Base-by-base conservation (phyloP, 1,140 invertebrate genomes). In the Lepidurus packardi region DNA sequence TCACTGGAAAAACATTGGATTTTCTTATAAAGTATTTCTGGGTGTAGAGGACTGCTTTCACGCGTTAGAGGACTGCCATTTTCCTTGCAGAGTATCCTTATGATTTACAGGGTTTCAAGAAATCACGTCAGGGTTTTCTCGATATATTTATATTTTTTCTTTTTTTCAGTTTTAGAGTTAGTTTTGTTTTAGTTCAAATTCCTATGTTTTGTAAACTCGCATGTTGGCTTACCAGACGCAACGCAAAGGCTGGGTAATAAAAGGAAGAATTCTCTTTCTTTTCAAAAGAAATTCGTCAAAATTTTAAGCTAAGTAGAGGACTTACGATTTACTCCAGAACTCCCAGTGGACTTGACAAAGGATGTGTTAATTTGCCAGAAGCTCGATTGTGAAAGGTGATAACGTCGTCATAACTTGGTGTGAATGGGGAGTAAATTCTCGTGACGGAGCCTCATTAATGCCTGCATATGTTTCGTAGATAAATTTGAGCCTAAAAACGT, bases 41-140 rank as follows among this genome's bases (percentile, higher is more conserved):
- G n/a, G n/a, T n/a, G n/a, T n/a, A n/a, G n/a, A n/a, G n/a, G n/a
- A n/a, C n/a, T 34, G 34, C 34, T 65, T 47, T 65, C 53, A 65
- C 53, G 53, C 53, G 53, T 65, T n/a, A 65, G 16, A 65, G 21
- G 13, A 65, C 21, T 65, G 53, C 53, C 16, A n/a, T 65, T 13
- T 21, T 13, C 21, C 11, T 65, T 0, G 47, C 47, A 65, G 13
- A 65, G 47, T 65, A 13, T 65, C 47, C 21, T 16, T 7, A n/a
- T 21, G 21, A n/a, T 65, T 65, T 65, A 65, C 53, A 65, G 53
- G 53, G 53, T 65, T 65, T 65, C 16, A 65, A 34, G 4, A 65
- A 65, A 65, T 65, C 53, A 65, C 53, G 53, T 65, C 53, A 65
- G 53, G 53, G 53, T 65, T 65, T 65, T 65, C 16, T 65, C 21